Evolutionary conservation across 2,888 invertebrate species (phyloP).

Genomic region (Halocaridina rubra): DNA sequence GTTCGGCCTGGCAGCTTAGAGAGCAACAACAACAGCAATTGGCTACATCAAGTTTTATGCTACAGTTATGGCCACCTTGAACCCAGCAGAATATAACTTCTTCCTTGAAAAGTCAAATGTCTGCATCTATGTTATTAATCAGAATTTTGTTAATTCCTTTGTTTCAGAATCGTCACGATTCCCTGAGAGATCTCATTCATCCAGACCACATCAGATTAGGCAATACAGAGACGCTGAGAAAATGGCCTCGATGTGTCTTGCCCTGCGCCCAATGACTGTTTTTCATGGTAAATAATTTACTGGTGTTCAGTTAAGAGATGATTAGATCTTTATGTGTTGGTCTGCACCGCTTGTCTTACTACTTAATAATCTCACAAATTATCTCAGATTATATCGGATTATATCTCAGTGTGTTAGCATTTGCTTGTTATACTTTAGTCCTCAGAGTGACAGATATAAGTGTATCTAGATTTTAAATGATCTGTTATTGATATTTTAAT

Average conservation of each 20-base stretch:
- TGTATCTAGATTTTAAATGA: too few species aligned
- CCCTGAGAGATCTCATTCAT: slow-evolving; percentile 33
- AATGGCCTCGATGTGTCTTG: slow-evolving; percentile 44
- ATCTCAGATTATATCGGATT: neutral
- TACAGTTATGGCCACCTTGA: too few species aligned
- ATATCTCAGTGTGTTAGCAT: neutral
- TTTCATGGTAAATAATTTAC: neutral
- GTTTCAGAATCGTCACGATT: slow-evolving; percentile 39
- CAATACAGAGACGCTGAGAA: slow-evolving; percentile 28
- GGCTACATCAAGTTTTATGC: too few species aligned
- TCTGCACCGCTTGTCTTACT: neutral
- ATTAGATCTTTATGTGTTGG: neutral
- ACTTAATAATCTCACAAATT: neutral
- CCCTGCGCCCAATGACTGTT: slow-evolving; percentile 24
- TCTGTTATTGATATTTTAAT: too few species aligned
- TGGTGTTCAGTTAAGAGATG: neutral
- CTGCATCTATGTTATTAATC: too few species aligned
- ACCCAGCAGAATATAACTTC: too few species aligned
- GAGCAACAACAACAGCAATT: too few species aligned
- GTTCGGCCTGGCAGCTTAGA: too few species aligned
- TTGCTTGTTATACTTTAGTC: neutral
- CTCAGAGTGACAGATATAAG: neutral
- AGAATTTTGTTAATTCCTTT: neutral
- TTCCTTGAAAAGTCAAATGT: too few species aligned
- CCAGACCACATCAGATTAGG: slow-evolving; percentile 43